These are phyloP conservation scores for Nesoenas mayeri DNA, from an alignment of 2,113 vertebrate genomes.

Conservation along the genomic window DNA sequence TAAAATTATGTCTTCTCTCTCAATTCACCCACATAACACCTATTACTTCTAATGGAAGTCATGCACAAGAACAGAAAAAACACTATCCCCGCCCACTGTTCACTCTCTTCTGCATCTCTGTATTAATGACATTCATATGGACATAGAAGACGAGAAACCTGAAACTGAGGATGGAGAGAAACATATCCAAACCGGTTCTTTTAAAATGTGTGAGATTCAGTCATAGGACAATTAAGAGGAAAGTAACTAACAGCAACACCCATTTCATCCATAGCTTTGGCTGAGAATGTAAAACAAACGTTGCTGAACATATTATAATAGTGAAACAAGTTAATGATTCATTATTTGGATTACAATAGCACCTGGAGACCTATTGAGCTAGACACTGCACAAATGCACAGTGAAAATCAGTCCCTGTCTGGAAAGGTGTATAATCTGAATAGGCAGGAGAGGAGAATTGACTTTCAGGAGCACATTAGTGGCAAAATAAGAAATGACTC, in stretches of 20 bases:
- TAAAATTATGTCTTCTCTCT: constrained; percentile 12
- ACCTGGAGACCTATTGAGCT: neutral
- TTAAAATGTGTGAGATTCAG: neutral
- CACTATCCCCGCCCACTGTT: neutral
- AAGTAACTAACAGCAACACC: neutral
- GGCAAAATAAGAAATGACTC: neutral
- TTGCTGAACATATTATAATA: fast-evolving
- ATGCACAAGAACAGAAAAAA: neutral
- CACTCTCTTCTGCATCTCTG: neutral
- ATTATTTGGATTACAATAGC: neutral
- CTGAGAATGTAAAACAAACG: neutral
- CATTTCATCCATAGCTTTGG: neutral
- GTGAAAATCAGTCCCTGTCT: neutral
- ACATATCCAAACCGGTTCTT: neutral
- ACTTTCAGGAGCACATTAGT: neutral
- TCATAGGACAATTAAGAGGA: neutral
- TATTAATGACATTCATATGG: neutral
- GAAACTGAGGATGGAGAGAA: neutral
- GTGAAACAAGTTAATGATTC: neutral
- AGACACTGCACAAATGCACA: neutral
- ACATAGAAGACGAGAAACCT: neutral
- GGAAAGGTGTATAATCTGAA: neutral
- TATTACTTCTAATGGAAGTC: constrained; percentile 3
- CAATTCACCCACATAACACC: neutral
- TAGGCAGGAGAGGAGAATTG: neutral